Evolutionary conservation across 2,113 vertebrate species (phyloP).

Genomic region (Pipa parva): DNA sequence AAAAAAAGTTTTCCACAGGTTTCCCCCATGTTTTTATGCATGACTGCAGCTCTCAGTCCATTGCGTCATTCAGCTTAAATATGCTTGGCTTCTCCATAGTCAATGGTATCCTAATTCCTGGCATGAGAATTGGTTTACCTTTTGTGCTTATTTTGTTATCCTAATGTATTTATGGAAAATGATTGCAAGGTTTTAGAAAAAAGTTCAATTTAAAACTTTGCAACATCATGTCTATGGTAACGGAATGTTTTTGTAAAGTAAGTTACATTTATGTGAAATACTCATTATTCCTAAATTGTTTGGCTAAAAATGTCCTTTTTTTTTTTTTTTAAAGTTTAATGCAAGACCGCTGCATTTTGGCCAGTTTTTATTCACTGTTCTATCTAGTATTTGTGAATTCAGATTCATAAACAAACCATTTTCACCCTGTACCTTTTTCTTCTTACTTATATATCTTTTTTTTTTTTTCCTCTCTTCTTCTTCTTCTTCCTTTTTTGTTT

Average conservation of each 20-base stretch:
- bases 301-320: slow-evolving; percentile 67
- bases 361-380: slow-evolving; percentile 72
- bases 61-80: slow-evolving; percentile 83
- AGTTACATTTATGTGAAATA: too few relatives aligned
- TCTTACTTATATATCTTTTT: slow-evolving; percentile 21
- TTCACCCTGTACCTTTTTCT: slow-evolving; percentile 11
- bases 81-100: slow-evolving; percentile 90
- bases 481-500: slow-evolving; percentile 19
- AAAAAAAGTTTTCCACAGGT: slow-evolving; percentile 54
- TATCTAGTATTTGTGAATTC: slow-evolving; percentile 75
- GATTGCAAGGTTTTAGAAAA: neutral
- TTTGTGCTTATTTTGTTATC: slow-evolving; percentile 55
- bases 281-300: slow-evolving; percentile 62
- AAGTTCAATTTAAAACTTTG: neutral
- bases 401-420: slow-evolving; percentile 67
- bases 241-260: slow-evolving; percentile 45
- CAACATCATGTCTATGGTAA: slow-evolving; percentile 37
- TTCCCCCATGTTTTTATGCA: slow-evolving; percentile 58
- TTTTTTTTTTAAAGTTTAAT: slow-evolving; percentile 73
- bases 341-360: slow-evolving; percentile 76
- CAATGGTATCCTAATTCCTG: slow-evolving; percentile 65
- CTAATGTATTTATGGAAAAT: slow-evolving; percentile 45
- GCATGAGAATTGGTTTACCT: slow-evolving; percentile 72
- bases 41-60: slow-evolving; percentile 78
- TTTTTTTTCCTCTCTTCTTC: slow-evolving; percentile 39